phyloP scores from a whole-genome alignment of 2,113 vertebrate genomes.

The Paratilapia polleni region DNA sequence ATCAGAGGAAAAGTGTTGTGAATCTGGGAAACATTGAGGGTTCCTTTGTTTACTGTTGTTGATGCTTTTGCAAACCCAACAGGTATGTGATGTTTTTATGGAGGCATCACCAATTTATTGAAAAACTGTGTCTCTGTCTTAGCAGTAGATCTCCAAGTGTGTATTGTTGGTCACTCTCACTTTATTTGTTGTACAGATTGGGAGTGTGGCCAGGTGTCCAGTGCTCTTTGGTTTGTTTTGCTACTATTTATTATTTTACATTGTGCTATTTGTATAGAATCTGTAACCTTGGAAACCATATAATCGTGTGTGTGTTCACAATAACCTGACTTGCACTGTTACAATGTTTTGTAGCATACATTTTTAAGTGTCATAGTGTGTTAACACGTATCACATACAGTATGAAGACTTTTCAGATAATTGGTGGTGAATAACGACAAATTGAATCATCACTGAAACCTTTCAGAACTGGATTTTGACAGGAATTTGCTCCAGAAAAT shows the following conservation, averaged over 20 bases:
- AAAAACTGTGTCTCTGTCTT: slow-evolving; percentile 27
- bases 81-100: slow-evolving; percentile 38
- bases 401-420: not conserved
- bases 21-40: slow-evolving; percentile 10
- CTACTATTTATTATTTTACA: slow-evolving; percentile 63
- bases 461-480: slow-evolving; percentile 17
- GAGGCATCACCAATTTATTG: slow-evolving; percentile 33
- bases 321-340: slow-evolving; percentile 45
- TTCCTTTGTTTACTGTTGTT: slow-evolving; percentile 59
- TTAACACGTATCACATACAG: not conserved
- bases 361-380: slow-evolving; percentile 21
- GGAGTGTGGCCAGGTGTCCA: slow-evolving; percentile 3
- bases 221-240: slow-evolving; percentile 26
- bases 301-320: slow-evolving; percentile 23
- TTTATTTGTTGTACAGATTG: slow-evolving; percentile 64
- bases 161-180: slow-evolving; percentile 38
- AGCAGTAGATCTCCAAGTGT: slow-evolving; percentile 36
- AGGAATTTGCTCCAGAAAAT: not conserved
- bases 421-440: not conserved
- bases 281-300: slow-evolving; percentile 20
- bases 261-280: slow-evolving; percentile 57
- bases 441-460: not conserved
- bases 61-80: slow-evolving; percentile 48
- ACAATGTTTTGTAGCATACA: slow-evolving; percentile 36
- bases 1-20: not conserved